Conservation (phyloP, 2,888 invertebrate species). For the Andrena haemorrhoa region DNA sequence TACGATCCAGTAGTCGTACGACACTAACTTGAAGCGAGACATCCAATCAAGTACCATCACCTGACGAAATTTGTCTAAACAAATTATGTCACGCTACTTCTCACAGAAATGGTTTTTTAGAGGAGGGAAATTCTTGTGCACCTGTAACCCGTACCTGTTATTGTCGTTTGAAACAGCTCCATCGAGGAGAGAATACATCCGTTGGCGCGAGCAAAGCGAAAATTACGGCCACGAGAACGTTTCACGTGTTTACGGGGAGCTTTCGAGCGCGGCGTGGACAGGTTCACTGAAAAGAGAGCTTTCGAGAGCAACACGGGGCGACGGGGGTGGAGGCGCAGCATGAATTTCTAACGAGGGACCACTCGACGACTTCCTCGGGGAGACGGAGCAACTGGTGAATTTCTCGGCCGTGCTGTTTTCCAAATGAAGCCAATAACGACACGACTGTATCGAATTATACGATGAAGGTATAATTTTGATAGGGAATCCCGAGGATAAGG, state of each 20-base stretch:
- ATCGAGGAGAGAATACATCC: neutral
- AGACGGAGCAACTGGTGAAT: constrained; percentile 70
- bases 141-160: neutral
- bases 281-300: constrained; percentile 52
- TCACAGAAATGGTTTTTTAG: neutral
- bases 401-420: constrained; percentile 58
- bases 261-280: constrained; percentile 31
- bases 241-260: constrained; percentile 60
- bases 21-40: neutral
- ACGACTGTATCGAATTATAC: constrained; percentile 51
- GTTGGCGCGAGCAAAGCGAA: constrained; percentile 37
- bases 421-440: constrained; percentile 65
- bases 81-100: neutral
- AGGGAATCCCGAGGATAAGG: constrained; percentile 21
- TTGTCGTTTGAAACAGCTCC: neutral
- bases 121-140: neutral
- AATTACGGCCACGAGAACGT: constrained; percentile 36
- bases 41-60: neutral
- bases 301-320: constrained; percentile 27
- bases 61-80: neutral
- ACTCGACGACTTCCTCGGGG: constrained; percentile 47
- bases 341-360: constrained; percentile 73
- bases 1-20: too few species aligned
- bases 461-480: constrained; percentile 45
- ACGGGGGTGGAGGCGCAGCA: constrained; percentile 19